Conservation (phyloP, 92 coral and sea anemone genomes). For the Pocillopora meandrina region DNA sequence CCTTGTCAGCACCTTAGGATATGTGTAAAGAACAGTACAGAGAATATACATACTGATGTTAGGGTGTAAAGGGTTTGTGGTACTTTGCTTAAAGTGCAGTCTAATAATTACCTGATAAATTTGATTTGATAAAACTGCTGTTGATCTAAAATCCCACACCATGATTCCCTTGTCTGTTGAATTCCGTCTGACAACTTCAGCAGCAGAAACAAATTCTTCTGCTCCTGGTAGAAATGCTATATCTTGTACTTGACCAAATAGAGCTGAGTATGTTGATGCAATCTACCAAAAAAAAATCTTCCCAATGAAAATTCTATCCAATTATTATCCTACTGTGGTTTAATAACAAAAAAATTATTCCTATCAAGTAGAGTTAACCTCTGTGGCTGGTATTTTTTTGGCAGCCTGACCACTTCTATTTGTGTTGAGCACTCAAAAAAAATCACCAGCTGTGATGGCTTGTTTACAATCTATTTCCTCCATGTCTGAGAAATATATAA, state of each 20-base stretch:
- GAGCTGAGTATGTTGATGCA: slow-evolving; percentile 73
- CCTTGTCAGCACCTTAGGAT: no score
- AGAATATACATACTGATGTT: no score
- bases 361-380: no score
- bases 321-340: not conserved
- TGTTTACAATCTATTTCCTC: no score
- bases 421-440: no score
- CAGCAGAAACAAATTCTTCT: slow-evolving; percentile 88
- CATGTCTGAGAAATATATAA: no score
- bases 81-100: not conserved
- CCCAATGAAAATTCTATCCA: no score
- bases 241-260: slow-evolving; percentile 96
- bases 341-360: not conserved
- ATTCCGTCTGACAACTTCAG: slow-evolving; percentile 90
- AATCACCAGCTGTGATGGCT: no score
- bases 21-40: no score
- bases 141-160: slow-evolving; percentile 93
- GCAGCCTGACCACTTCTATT: no score
- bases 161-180: slow-evolving; percentile 97
- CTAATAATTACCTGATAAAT: slow-evolving; percentile 81
- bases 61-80: not conserved
- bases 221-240: slow-evolving; percentile 84
- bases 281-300: slow-evolving; percentile 33
- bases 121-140: slow-evolving; percentile 93
- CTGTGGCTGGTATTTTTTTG: no score